Conservation (phyloP, 2,888 invertebrate species). For the Patella pellucida region DNA sequence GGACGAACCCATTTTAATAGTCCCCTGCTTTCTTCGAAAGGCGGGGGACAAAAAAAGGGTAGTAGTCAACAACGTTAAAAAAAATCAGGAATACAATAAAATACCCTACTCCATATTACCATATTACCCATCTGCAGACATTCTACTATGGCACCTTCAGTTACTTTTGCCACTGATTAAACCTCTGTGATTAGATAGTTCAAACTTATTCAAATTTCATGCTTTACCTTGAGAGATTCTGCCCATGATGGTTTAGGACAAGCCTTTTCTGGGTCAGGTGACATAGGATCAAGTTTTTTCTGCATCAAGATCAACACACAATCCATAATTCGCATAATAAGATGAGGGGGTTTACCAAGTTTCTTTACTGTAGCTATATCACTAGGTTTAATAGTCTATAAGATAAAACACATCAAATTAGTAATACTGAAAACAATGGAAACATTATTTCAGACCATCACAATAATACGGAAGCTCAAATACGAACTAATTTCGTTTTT, state of each 20-base stretch:
- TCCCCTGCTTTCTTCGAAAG: no score
- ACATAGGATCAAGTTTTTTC: slow-evolving; percentile 60
- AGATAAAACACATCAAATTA: slow-evolving; percentile 12
- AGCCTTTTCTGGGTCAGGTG: slow-evolving; percentile 82
- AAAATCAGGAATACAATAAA: no score
- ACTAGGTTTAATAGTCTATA: slow-evolving; percentile 72
- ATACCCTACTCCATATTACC: no score
- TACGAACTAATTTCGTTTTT: no score
- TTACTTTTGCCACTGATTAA: no score
- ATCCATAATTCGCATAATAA: slow-evolving; percentile 71
- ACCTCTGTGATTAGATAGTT: no score
- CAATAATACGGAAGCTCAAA: no score
- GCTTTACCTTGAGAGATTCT: slow-evolving; percentile 86
- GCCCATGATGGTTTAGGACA: slow-evolving; percentile 94
- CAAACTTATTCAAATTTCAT: slow-evolving; percentile 63
- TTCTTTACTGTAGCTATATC: slow-evolving; percentile 70
- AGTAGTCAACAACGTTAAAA: no score
- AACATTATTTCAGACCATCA: background rate
- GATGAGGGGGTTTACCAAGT: slow-evolving; percentile 70
- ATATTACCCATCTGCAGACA: no score
- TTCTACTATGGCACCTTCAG: no score
- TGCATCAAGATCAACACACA: slow-evolving; percentile 67
- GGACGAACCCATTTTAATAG: no score
- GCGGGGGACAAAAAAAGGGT: no score
- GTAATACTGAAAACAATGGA: background rate